Conservation (phyloP, 2,888 invertebrate species). For the Pharmacophagus antenor region DNA sequence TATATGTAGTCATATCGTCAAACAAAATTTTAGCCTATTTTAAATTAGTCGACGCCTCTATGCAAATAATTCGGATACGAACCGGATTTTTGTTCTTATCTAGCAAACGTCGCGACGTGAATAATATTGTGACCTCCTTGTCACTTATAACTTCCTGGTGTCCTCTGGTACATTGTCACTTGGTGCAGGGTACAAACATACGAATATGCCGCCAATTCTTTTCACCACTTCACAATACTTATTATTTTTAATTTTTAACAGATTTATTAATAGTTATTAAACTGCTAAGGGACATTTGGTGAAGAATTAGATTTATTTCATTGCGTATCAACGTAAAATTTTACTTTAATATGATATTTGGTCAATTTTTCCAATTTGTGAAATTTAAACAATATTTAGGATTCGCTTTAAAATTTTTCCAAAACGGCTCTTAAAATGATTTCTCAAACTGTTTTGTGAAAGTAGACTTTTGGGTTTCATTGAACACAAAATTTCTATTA, state of each 20-base stretch:
- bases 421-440: no score
- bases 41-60: conserved; percentile 6
- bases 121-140: conserved; percentile 28
- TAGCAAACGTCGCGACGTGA: conserved; percentile 14
- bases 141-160: conserved; percentile 27
- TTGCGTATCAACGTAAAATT: no score
- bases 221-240: neutral
- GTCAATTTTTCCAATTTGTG: no score
- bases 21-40: neutral
- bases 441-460: no score
- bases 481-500: no score
- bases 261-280: neutral
- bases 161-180: conserved; percentile 25
- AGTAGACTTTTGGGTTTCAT: no score
- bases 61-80: conserved; percentile 17
- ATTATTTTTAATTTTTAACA: neutral
- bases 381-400: no score
- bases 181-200: conserved; percentile 8
- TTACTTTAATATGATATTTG: no score
- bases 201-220: neutral
- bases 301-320: no score
- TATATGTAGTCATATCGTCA: neutral
- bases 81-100: conserved; percentile 16
- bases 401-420: no score
- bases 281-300: no score